A percentile compares a stretch with the other conserved stretches of the same genome.
These are phyloP conservation scores for Turnix velox DNA, from an alignment of 2,113 vertebrate genomes.

Conservation along the genomic window DNA sequence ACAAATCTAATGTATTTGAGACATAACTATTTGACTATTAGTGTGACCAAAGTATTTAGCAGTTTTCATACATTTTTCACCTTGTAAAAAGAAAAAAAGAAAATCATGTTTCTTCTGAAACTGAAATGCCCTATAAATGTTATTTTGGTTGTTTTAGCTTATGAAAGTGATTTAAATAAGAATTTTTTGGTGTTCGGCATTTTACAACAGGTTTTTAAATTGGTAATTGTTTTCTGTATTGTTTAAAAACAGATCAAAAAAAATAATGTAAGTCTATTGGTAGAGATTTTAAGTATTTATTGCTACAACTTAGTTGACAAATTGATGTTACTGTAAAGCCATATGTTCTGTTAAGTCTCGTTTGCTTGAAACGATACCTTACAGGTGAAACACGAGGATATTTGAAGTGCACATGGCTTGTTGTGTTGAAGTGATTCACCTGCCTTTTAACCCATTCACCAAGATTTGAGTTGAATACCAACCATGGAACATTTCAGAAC, in stretches of 20 bases:
- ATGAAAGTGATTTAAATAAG: constrained; percentile 78
- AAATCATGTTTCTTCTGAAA: constrained; percentile 73
- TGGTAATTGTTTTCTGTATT: constrained; percentile 90
- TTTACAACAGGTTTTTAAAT: constrained; percentile 86
- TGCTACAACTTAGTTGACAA: constrained; percentile 80
- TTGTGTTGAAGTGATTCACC: constrained; percentile 71
- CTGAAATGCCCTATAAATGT: constrained; percentile 70
- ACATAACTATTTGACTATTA: constrained; percentile 81
- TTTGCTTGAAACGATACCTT: constrained; percentile 72
- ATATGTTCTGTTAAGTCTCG: constrained; percentile 77
- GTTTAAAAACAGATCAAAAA: constrained; percentile 81
- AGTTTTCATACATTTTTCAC: constrained; percentile 81
- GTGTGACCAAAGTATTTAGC: constrained; percentile 87
- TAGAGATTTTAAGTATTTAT: constrained; percentile 93
- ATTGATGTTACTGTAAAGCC: constrained; percentile 82
- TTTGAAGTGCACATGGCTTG: constrained; percentile 77
- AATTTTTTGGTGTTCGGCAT: constrained; percentile 79
- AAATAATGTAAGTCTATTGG: constrained; percentile 81
- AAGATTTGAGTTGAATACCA: constrained; percentile 58
- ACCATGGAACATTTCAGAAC: constrained; percentile 64
- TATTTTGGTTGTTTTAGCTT: constrained; percentile 79
- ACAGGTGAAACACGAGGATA: constrained; percentile 71
- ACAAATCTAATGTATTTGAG: constrained; percentile 86
- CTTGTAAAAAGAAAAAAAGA: constrained; percentile 67
- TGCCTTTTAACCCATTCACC: constrained; percentile 75